Base-by-base conservation (phyloP, 2,797 vertebrate genomes). In the Sylvilagus floridanus region DNA sequence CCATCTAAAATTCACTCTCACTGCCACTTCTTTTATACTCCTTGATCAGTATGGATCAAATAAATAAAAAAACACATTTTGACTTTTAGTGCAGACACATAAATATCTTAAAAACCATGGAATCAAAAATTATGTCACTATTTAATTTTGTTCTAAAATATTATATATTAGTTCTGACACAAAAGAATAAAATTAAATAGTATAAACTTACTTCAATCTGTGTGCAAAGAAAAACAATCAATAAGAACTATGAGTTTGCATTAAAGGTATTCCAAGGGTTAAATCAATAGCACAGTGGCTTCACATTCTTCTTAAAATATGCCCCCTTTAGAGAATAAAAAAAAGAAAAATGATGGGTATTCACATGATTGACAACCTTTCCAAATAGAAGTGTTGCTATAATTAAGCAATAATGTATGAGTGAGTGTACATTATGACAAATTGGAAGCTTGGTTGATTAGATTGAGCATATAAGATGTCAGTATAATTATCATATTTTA, bases 401-500 rank as follows among this genome's bases (percentile, higher is more conserved):
- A 98, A 98, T 98, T 98, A 98, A 98, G 98, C 97, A 98, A 98
- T 98, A 98, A 98, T 98, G 97, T 98, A 98, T 98, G 98, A 98
- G 97, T 97, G 97, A 98, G 98, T 98, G 98, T 98, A 98, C 98
- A 98, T 98, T 98, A 97, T 98, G 98, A 98, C 98, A 98, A 98
- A 98, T 98, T 98, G 98, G 98, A 98, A 98, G 97, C 97, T 98
- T 97, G 97, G 98, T 97, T 99, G 98, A 98, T 98, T 98, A 98
- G 98, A 98, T 98, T 98, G 98, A 98, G 97, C 98, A 98, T 98
- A 98, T 98, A 98, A 98, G 94, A 97, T 98, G 98, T 98, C 98
- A 98, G 98, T 97, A 98, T 98, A 98, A 98, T 99, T 98, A 98
- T 98, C 98, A 98, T 98, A 98, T 98, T 99, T 98, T 98, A 98